A percentile compares a stretch with the other conserved stretches of the same genome.
phyloP scores from a whole-genome alignment of 2,888 invertebrate genomes.

The Eretmocerus hayati region DNA sequence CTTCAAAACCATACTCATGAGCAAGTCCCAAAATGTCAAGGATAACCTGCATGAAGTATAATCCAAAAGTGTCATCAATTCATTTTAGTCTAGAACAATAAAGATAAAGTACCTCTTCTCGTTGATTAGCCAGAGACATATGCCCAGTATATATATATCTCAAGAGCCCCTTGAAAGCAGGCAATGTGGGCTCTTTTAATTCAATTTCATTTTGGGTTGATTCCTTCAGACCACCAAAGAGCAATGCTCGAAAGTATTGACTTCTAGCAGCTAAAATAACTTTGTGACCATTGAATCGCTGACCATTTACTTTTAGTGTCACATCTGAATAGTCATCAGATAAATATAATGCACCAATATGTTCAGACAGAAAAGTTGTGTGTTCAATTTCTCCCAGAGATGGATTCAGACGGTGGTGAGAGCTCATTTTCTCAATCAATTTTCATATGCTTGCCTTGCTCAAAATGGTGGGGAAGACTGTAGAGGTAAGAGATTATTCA shows the following conservation, averaged over 20 bases:
- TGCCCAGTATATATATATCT: constrained; percentile 93
- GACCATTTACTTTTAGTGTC: constrained; percentile 75
- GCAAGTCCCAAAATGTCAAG: constrained; percentile 70
- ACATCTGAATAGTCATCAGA: constrained; percentile 89
- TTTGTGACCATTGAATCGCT: constrained; percentile 63
- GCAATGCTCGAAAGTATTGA: constrained; percentile 85
- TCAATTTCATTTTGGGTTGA: constrained; percentile 72
- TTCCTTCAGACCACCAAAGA: constrained; percentile 74
- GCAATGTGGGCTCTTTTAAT: constrained; percentile 73
- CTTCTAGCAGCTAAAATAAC: constrained; percentile 91
- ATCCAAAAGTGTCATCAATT: constrained; percentile 3
- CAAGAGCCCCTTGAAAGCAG: constrained; percentile 81
- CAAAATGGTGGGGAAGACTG: background rate
- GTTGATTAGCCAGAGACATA: constrained; percentile 53
- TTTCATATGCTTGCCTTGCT: background rate
- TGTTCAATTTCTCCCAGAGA: constrained; percentile 59
- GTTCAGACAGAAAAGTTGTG: constrained; percentile 68
- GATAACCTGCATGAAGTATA: constrained; percentile 40
- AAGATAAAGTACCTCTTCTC: constrained; percentile 48
- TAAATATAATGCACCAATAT: constrained; percentile 78
- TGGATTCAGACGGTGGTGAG: constrained; percentile 38
- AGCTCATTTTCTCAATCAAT: constrained; percentile 39
- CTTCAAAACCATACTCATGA: constrained; percentile 91
- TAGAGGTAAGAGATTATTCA: background rate
- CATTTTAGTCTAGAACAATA: constrained; percentile 3